A percentile compares a stretch with the other conserved stretches of the same genome.
These are phyloP conservation scores for Linnaemya tessellans DNA, from an alignment of 2,888 invertebrate genomes.

Conservation along the genomic window DNA sequence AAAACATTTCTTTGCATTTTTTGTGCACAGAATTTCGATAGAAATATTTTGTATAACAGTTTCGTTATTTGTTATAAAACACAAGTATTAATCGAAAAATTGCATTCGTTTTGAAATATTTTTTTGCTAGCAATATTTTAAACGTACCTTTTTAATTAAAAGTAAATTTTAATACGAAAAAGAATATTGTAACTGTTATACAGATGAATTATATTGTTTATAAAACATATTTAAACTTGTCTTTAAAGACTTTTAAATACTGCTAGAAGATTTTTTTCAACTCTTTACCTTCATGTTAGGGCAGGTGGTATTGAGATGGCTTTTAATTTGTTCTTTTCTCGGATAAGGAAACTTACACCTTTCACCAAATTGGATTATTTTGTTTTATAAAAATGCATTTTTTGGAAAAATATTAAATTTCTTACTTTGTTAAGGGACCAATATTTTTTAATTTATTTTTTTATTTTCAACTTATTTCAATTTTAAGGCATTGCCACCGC, in stretches of 20 bases:
- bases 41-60: neutral
- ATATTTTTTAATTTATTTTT: constrained; percentile 22
- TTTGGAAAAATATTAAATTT: neutral
- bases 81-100: too few species aligned
- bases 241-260: too few species aligned
- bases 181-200: constrained; percentile 14
- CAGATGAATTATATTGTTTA: neutral
- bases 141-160: too few species aligned
- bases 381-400: neutral
- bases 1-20: too few species aligned
- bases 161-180: too few species aligned
- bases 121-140: too few species aligned
- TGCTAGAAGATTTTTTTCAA: too few species aligned
- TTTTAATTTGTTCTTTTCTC: neutral
- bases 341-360: neutral
- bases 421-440: constrained; percentile 64
- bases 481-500: constrained; percentile 45
- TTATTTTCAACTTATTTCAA: constrained; percentile 7
- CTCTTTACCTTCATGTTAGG: neutral
- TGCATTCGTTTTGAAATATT: too few species aligned
- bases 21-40: too few species aligned
- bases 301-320: neutral
- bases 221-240: neutral
- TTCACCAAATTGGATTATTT: neutral
- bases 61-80: too few species aligned